phyloP scores from a whole-genome alignment of 2,113 vertebrate genomes.

The Grammatotria lemairii region DNA sequence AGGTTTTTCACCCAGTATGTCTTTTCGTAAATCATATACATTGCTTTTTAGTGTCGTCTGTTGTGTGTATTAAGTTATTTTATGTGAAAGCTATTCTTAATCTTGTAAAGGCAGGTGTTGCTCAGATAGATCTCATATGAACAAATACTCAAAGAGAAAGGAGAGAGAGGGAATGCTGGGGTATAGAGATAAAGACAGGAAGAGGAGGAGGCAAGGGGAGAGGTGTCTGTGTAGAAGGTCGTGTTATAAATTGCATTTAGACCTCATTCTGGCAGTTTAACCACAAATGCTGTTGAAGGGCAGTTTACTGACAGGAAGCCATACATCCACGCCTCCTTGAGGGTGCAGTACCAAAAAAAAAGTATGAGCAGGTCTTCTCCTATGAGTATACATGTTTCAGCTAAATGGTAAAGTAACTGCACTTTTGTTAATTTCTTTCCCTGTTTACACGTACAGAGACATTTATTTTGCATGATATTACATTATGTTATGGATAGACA shows the following conservation, averaged over 20 bases:
- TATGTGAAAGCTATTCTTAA: not conserved
- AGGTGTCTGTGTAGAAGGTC: constrained; percentile 46
- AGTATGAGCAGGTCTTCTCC: not conserved
- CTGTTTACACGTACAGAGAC: not conserved
- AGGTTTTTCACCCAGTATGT: not conserved
- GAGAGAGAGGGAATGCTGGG: not conserved
- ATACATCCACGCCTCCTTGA: not conserved
- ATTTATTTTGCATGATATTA: not conserved
- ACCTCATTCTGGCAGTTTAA: not conserved
- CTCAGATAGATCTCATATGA: not conserved
- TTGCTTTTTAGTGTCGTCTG: not conserved
- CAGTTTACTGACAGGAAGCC: constrained; percentile 12
- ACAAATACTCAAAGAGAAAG: not conserved
- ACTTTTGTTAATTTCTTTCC: not conserved
- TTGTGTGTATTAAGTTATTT: not conserved
- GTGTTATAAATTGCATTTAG: constrained; percentile 47
- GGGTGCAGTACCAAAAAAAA: not conserved
- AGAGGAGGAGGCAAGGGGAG: not conserved
- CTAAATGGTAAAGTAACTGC: rapidly evolving
- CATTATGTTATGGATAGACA: not conserved
- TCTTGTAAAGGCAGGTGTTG: not conserved
- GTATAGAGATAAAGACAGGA: not conserved
- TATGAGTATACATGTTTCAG: not conserved
- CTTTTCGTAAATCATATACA: not conserved
- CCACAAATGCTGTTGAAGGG: constrained; percentile 32